Evolutionary conservation across 2,113 vertebrate species (phyloP), one percentile per base, ranked within the genome.

Genomic region (Numenius arquata): DNA sequence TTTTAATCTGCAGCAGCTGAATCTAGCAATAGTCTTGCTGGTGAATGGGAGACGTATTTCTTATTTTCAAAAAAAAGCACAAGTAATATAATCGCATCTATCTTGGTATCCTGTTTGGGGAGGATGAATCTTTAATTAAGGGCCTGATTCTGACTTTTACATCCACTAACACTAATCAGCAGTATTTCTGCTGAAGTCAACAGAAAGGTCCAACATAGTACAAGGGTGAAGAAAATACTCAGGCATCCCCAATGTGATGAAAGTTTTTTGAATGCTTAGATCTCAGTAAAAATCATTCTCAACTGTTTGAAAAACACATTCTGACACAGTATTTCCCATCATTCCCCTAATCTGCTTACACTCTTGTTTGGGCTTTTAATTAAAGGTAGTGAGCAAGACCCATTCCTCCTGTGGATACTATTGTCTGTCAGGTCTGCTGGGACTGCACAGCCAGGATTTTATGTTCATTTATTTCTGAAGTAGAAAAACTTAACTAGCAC

Each of bases 361-460:
- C 16, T 88, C 53, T 55, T 88, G 38, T 87, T 94, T 63, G 43
- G 40, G 61, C 56, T 93, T 95, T 93, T 94, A 95, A 96, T 92
- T 90, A 93, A 61, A 74, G 50, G 55, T 48, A 88, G 53, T 47
- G 66, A 22, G 53, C 15, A 83, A 88, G 59, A 77, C 55, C 29
- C 56, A 52, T 59, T 22, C 22, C 79, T 96, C 30, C 68, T 74
- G 65, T 90, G 59, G 30, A 23, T 62, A 83, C 55, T 74, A 47
- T 66, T 94, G 67, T 96, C 72, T 92, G 18, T 45, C 45, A 55
- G 43, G 47, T 79, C 77, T 75, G 55, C 73, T 85, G 61, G 73
- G 62, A 79, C 68, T 91, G 71, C 66, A 85, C 11, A 75, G 43
- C 5, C 61, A 78, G 62, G 77, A 86, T 75, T 91, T 83, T 59